Conservation (phyloP, 2,113 vertebrate genomes). For the Pristiophorus japonicus region DNA sequence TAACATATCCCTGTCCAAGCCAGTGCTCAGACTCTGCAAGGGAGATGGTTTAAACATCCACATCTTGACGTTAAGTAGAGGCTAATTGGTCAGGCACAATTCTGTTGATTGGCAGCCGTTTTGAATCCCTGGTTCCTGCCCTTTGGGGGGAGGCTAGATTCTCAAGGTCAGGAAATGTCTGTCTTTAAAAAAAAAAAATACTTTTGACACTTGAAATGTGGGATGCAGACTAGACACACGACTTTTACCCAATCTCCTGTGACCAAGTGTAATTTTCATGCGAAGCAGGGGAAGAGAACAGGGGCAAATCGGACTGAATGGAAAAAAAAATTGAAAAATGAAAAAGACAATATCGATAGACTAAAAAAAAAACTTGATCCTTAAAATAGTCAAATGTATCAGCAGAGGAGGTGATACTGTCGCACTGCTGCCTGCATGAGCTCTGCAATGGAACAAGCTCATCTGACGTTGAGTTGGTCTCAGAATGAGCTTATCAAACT, state of each 20-base stretch:
- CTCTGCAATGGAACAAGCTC: background rate
- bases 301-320: background rate
- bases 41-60: background rate
- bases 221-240: background rate
- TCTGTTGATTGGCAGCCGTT: background rate
- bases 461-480: background rate
- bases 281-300: background rate
- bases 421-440: background rate
- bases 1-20: no score
- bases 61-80: background rate
- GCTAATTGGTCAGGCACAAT: background rate
- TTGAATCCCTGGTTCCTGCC: background rate
- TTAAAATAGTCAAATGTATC: background rate
- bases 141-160: background rate
- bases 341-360: background rate
- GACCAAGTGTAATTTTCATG: background rate
- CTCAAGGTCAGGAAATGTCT: background rate
- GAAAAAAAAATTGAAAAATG: background rate
- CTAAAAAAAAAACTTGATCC: background rate
- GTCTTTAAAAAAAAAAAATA: background rate
- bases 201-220: background rate
- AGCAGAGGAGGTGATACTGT: background rate
- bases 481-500: background rate
- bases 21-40: no score
- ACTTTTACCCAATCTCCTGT: no score